Conservation (phyloP, 2,888 invertebrate genomes). For the Neoitamus cyanurus region DNA sequence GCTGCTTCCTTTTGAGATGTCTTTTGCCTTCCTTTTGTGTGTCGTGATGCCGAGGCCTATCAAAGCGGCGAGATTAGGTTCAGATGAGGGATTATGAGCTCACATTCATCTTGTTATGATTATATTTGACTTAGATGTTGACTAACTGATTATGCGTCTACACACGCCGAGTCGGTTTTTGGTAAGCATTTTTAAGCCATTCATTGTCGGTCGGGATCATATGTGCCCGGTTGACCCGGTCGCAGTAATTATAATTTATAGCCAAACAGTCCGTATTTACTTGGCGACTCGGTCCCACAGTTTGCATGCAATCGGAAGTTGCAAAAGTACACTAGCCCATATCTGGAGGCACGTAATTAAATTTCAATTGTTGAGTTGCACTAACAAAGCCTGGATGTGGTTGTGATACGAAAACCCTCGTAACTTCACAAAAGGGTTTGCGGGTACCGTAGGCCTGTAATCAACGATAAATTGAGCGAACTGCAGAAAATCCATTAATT, state of each 20-base stretch:
- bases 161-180: background rate
- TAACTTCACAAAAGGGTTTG: background rate
- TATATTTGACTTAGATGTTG: slow-evolving; percentile 36
- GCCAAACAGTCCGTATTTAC: background rate
- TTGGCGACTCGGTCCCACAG: background rate
- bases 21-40: background rate
- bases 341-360: background rate
- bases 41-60: background rate
- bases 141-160: slow-evolving; percentile 30
- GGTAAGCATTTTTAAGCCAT: background rate
- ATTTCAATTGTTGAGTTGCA: background rate
- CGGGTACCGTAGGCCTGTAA: background rate
- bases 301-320: background rate
- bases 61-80: slow-evolving; percentile 22
- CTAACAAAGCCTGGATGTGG: background rate
- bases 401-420: background rate
- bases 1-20: background rate
- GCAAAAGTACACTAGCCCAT: background rate
- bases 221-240: background rate
- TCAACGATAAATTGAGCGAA: background rate
- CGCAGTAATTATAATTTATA: background rate
- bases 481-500: background rate
- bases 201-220: background rate
- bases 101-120: slow-evolving; percentile 45
- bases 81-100: slow-evolving; percentile 43